Conservation (phyloP, 2,888 invertebrate genomes). For the Agrotis ipsilon region DNA sequence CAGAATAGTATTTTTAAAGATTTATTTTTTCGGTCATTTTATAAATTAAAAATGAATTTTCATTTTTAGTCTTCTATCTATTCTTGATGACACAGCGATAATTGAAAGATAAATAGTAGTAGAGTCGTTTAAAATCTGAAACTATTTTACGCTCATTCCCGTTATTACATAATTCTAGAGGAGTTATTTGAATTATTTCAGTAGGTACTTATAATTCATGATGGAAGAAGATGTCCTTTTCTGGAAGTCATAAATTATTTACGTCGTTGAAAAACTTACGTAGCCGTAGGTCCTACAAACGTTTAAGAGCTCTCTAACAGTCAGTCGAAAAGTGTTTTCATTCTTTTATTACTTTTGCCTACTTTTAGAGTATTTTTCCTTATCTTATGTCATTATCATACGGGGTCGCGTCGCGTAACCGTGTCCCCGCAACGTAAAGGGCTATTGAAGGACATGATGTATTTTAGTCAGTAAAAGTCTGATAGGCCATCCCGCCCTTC, state of each 20-base stretch:
- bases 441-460: too few relatives aligned
- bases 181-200: constrained; percentile 40
- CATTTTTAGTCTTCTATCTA: constrained; percentile 8
- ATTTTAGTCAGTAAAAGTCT: too few relatives aligned
- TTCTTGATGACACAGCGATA: constrained; percentile 15
- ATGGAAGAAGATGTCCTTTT: constrained; percentile 65
- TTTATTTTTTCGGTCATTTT: constrained; percentile 17
- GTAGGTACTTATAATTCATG: constrained; percentile 68
- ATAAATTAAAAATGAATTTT: constrained; percentile 19
- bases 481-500: too few relatives aligned
- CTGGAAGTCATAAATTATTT: constrained; percentile 72
- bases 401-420: too few relatives aligned
- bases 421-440: too few relatives aligned
- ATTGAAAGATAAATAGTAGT: constrained; percentile 32
- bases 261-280: constrained; percentile 69
- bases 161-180: constrained; percentile 34
- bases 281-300: constrained; percentile 66
- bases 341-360: constrained; percentile 68
- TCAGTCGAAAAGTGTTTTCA: constrained; percentile 67
- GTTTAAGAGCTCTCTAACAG: constrained; percentile 70
- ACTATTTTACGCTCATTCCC: constrained; percentile 5
- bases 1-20: constrained; percentile 26
- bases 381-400: constrained; percentile 8
- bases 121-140: constrained; percentile 21
- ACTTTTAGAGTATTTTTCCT: constrained; percentile 34